phyloP scores from a whole-genome alignment of 2,113 vertebrate genomes.

The Tyrannus savana region DNA sequence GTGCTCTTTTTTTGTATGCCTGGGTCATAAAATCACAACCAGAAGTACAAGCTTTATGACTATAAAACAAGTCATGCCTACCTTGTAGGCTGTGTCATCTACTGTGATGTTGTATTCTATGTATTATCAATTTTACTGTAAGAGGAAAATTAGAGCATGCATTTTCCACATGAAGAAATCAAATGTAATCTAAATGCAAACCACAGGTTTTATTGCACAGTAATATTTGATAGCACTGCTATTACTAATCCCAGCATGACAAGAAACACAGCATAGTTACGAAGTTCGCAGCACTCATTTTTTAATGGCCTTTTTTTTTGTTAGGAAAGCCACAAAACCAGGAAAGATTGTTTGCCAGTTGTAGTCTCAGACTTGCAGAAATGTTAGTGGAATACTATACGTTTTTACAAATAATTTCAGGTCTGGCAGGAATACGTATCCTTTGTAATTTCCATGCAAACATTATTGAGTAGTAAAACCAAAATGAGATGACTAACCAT shows the following conservation, averaged over 20 bases:
- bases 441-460: neutral
- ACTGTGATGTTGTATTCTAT: conserved; percentile 49
- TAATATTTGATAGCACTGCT: conserved; percentile 54
- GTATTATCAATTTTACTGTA: conserved; percentile 71
- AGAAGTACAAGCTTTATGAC: conserved; percentile 33
- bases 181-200: conserved; percentile 75
- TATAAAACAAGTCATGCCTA: conserved; percentile 57
- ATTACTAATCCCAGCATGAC: conserved; percentile 70
- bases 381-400: neutral
- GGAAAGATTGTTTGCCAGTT: neutral
- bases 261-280: conserved; percentile 50
- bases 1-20: conserved; percentile 23
- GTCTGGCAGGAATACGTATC: neutral
- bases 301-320: conserved; percentile 2
- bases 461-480: neutral
- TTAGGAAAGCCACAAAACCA: conserved; percentile 13
- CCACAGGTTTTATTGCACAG: conserved; percentile 54
- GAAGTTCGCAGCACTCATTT: conserved; percentile 27
- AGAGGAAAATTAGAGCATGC: conserved; percentile 69
- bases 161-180: conserved; percentile 68
- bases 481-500: neutral
- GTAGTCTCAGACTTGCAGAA: neutral
- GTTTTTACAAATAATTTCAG: neutral
- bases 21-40: conserved; percentile 49
- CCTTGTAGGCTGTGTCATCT: conserved; percentile 55